Evolutionary conservation across 1,140 invertebrate genomes (phyloP).

Genomic region (Anagrus nilaparvatae): DNA sequence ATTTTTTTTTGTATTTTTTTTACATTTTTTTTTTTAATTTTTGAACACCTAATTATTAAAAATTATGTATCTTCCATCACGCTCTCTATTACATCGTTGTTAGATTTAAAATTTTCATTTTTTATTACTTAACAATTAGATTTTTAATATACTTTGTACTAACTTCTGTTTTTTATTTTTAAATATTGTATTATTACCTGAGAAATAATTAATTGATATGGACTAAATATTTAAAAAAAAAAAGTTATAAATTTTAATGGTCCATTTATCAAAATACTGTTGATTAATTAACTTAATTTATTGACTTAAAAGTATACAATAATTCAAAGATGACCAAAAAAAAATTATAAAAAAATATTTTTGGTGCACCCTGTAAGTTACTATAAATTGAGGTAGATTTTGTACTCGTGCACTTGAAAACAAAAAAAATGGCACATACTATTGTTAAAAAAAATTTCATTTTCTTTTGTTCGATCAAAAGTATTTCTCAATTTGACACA

Average conservation of each 20-base stretch:
- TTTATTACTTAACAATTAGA: constrained; percentile 34
- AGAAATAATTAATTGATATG: constrained; percentile 21
- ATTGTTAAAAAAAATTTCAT: constrained; percentile 14
- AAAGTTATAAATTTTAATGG: constrained; percentile 9
- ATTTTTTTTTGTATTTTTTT: constrained; percentile 13
- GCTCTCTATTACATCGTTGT: constrained; percentile 33
- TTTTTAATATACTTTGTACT: constrained; percentile 42
- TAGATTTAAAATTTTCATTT: constrained; percentile 1
- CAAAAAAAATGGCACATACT: too few relatives aligned
- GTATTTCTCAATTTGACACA: not conserved
- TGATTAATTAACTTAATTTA: constrained; percentile 5
- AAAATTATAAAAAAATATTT: constrained; percentile 28
- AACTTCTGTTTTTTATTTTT: constrained; percentile 41
- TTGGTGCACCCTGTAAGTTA: constrained; percentile 39
- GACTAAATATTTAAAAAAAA: constrained; percentile 5
- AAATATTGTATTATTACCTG: constrained; percentile 36
- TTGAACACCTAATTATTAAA: constrained; percentile 13
- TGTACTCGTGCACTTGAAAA: constrained; percentile 36
- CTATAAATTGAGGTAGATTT: constrained; percentile 37
- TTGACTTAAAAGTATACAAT: constrained; percentile 14
- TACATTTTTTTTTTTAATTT: constrained; percentile 13
- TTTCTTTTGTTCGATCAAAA: constrained; percentile 2
- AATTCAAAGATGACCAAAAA: constrained; percentile 18
- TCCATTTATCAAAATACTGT: constrained; percentile 10
- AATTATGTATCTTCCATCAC: constrained; percentile 19